Evolutionary conservation across 2,797 vertebrate genomes (phyloP), one percentile per base, ranked within the genome.

Genomic region (Saxicola maurus): DNA sequence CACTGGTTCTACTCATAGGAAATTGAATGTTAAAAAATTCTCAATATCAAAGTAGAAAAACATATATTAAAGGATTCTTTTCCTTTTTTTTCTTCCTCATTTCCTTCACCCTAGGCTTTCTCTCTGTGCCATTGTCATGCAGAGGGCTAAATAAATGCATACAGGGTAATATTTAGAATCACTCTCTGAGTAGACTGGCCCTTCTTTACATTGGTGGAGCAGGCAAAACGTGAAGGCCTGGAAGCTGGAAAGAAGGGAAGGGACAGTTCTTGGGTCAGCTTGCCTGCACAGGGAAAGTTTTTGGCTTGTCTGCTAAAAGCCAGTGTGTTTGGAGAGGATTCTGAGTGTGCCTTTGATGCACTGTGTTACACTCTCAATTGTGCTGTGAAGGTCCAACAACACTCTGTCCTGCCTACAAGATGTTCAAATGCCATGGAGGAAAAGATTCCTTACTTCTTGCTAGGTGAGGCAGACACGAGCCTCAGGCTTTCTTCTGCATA

Each of bases 361-460:
- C 15, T 20, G 30, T 45, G 19, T 37, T 33, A 2, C 27, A 13
- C 7, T 3, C 28, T 35, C 27, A 9, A 0, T 13, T 27, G 16
- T 43, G 42, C 20, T 37, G 5, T 7, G 15, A 9, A 19, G 48
- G n/a, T n/a, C 69, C 56, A 65, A 2, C 24, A 49, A n/a, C 73
- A 23, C 33, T 23, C 51, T 43, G 33, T 48, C 56, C 38, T 86
- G 25, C 13, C 31, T 72, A 57, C 38, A 72, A 31, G 9, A 64
- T 21, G 8, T 5, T 10, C 27, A 69, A 48, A 49, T 17, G 3
- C 28, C 40, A 25, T 18, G 40, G 62, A 49, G 43, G 11, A 28
- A 23, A 45, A 31, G 17, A 21, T 45, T 55, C 7, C 4, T 11
- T 0, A 1, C 33, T 14, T 56, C 66, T 64, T 2, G 0, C 21